Conservation (phyloP, 1,140 invertebrate genomes). For the Aphaenogaster rudis region DNA sequence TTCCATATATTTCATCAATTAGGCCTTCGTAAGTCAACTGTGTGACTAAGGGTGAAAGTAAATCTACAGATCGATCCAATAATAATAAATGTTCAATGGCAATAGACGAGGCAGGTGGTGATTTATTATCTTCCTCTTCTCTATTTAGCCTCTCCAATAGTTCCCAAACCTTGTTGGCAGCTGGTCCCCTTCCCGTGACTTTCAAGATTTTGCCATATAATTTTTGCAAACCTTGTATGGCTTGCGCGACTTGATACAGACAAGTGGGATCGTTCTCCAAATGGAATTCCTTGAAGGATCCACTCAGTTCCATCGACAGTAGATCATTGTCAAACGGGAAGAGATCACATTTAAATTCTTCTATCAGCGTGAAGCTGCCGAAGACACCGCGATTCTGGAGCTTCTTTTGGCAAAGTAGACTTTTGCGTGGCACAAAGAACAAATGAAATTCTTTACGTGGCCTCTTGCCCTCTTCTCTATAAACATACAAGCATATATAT, state of each 20-base stretch:
- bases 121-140: conserved; percentile 88
- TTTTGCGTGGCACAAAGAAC: conserved; percentile 96
- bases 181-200: conserved; percentile 96
- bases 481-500: conserved; percentile 47
- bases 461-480: conserved; percentile 83
- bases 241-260: conserved; percentile 95
- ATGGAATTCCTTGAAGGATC: conserved; percentile 93
- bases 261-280: conserved; percentile 96
- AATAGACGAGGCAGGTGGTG: conserved; percentile 79
- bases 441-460: conserved; percentile 91
- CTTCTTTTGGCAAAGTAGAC: conserved; percentile 94
- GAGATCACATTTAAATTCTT: conserved; percentile 95
- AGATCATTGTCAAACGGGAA: conserved; percentile 97
- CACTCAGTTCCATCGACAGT: conserved; percentile 96
- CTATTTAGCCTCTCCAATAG: conserved; percentile 93
- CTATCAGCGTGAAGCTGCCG: conserved; percentile 92
- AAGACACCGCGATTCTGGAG: conserved; percentile 94
- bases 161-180: conserved; percentile 96
- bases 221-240: conserved; percentile 94
- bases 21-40: conserved; percentile 99
- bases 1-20: conserved; percentile 96
- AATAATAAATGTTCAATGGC: conserved; percentile 95
- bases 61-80: conserved; percentile 96
- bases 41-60: conserved; percentile 96
- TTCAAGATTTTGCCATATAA: conserved; percentile 96